A percentile compares a stretch with the other conserved stretches of the same genome.
Evolutionary conservation across 2,113 vertebrate genomes (phyloP).

Genomic region (Carlito syrichta): DNA sequence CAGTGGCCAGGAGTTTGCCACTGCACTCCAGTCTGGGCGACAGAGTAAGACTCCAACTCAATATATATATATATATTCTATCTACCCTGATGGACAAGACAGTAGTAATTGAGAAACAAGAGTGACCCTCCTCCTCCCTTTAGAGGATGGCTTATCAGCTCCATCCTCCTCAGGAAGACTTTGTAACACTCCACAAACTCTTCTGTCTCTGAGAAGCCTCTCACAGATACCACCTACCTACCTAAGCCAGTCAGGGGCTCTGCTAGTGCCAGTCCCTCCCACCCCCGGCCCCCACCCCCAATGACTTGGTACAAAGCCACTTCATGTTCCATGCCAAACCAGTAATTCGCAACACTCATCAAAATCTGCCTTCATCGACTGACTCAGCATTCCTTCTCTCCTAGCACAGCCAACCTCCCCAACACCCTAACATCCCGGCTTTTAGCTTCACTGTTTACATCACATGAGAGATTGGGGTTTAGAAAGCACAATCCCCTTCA

Average conservation of each 20-base stretch:
- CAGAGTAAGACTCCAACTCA: no score
- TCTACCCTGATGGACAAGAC: background rate
- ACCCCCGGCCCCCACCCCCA: background rate
- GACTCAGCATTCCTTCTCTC: conserved; percentile 56
- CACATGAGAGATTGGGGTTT: background rate
- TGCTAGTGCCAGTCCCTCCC: background rate
- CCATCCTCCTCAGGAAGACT: background rate
- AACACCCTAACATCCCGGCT: conserved; percentile 19
- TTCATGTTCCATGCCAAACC: conserved; percentile 5
- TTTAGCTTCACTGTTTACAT: background rate
- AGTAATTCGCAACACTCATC: conserved; percentile 52
- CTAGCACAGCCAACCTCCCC: background rate
- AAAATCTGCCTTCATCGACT: conserved; percentile 44
- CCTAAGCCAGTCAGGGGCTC: background rate
- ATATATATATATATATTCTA: background rate
- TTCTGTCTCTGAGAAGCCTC: background rate
- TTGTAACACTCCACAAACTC: background rate
- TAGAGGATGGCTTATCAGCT: background rate
- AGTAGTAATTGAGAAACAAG: background rate
- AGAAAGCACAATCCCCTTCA: background rate
- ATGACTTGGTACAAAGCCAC: conserved; percentile 40
- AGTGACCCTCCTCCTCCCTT: background rate
- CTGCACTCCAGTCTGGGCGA: no score
- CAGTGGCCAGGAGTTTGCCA: no score
- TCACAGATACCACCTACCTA: background rate